Conservation (phyloP, 1,140 invertebrate genomes). For the Musca vetustissima region DNA sequence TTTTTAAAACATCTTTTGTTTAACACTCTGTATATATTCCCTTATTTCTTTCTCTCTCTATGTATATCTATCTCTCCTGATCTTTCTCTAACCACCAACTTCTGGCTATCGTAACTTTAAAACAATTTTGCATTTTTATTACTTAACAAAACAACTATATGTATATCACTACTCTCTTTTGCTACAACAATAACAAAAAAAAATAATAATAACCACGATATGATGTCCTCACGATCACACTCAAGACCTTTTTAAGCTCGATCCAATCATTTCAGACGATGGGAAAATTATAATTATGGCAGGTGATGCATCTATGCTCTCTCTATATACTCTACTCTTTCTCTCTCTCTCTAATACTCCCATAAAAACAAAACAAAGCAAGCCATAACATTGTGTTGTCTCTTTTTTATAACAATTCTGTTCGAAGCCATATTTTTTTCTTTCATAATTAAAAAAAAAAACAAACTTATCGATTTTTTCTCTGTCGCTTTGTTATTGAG, state of each 20-base stretch:
- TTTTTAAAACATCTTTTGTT: background rate
- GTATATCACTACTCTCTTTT: conserved; percentile 19
- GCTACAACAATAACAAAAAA: conserved; percentile 24
- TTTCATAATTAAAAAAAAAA: background rate
- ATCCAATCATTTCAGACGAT: conserved; percentile 57
- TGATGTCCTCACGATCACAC: conserved; percentile 32
- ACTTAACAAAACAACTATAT: conserved; percentile 9
- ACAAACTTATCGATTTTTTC: too few relatives aligned
- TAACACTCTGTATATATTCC: background rate
- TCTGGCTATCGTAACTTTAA: background rate
- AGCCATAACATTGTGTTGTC: too few relatives aligned
- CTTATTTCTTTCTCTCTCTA: too few relatives aligned
- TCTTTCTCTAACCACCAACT: background rate
- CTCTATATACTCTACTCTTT: conserved; percentile 9
- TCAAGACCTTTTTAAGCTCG: conserved; percentile 56
- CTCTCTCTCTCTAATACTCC: background rate
- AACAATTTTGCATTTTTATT: background rate
- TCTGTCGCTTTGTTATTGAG: background rate
- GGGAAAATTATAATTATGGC: conserved; percentile 57
- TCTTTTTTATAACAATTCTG: too few relatives aligned
- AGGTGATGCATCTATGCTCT: conserved; percentile 51
- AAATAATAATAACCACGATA: conserved; percentile 8
- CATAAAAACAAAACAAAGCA: too few relatives aligned
- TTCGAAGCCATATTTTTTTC: background rate
- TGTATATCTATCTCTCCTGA: background rate